A percentile compares a stretch with the other conserved stretches of the same genome.
These are phyloP conservation scores for Tapirus terrestris DNA, from an alignment of 2,113 vertebrate species.

Conservation along the genomic window DNA sequence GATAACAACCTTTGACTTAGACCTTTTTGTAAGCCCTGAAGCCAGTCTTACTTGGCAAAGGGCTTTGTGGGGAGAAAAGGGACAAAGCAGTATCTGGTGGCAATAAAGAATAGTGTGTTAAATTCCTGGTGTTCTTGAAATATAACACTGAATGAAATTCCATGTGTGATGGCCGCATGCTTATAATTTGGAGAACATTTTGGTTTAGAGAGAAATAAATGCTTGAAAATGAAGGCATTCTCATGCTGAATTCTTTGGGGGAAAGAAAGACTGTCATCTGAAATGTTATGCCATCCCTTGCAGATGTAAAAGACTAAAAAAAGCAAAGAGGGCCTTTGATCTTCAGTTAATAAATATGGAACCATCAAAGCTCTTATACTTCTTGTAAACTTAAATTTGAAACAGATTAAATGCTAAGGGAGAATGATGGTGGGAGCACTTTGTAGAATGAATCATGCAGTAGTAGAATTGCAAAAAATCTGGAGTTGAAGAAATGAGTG, in stretches of 20 bases:
- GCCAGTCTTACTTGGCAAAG: neutral
- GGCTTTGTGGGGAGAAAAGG: neutral
- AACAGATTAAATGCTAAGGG: conserved; percentile 62
- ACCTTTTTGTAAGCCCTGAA: neutral
- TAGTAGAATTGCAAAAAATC: conserved; percentile 8
- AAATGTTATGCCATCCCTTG: conserved; percentile 51
- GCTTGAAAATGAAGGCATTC: conserved; percentile 60
- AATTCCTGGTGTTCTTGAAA: conserved; percentile 1
- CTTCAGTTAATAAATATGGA: conserved; percentile 71
- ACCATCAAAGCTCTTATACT: conserved; percentile 47
- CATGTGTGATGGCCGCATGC: neutral
- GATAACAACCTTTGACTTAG: neutral
- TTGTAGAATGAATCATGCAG: conserved; percentile 28
- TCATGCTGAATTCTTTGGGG: conserved; percentile 30
- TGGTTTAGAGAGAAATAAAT: conserved; percentile 7
- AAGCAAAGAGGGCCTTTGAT: conserved; percentile 68
- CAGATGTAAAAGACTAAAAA: conserved; percentile 58
- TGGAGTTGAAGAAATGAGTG: neutral
- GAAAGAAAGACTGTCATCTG: conserved; percentile 61
- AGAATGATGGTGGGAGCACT: neutral
- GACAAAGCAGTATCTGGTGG: neutral
- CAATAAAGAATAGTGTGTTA: neutral
- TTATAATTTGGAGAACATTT: conserved; percentile 35
- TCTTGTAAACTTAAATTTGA: conserved; percentile 73
- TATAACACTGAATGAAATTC: neutral